Percentiles rank a stretch among this genome's conserved stretches.
Evolutionary conservation across 2,888 invertebrate genomes (phyloP).

Genomic region (Leptura quadrifasciata): DNA sequence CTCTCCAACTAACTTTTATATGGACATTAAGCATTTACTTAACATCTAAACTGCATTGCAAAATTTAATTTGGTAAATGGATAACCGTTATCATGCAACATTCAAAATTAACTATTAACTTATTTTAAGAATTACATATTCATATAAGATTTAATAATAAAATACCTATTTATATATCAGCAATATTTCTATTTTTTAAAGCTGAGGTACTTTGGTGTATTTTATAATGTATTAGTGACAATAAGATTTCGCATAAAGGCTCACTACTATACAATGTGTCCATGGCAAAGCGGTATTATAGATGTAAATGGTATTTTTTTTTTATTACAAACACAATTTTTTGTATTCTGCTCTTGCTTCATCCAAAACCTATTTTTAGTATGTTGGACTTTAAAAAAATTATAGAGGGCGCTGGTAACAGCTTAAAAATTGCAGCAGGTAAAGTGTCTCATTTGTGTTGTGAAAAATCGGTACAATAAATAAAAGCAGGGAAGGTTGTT

Average conservation of each 20-base stretch:
- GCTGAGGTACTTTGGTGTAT: background rate
- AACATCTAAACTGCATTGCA: conserved; percentile 57
- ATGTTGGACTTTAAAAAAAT: too few species aligned
- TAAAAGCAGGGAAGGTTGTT: too few species aligned
- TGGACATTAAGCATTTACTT: conserved; percentile 61
- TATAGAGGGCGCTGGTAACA: too few species aligned
- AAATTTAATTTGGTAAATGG: conserved; percentile 57
- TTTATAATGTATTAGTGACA: background rate
- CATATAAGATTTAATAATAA: conserved; percentile 46
- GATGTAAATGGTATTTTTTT: too few species aligned
- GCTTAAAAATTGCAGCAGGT: too few species aligned
- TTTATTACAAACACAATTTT: too few species aligned
- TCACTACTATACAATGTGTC: too few species aligned
- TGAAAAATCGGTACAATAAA: too few species aligned
- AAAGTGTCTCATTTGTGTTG: too few species aligned
- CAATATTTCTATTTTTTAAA: conserved; percentile 7
- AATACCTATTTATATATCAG: conserved; percentile 40
- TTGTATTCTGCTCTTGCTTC: too few species aligned
- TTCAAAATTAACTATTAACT: conserved; percentile 52
- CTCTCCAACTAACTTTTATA: conserved; percentile 62
- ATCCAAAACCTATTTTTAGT: too few species aligned
- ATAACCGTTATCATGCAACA: conserved; percentile 46
- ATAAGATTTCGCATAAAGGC: background rate
- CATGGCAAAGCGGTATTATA: too few species aligned
- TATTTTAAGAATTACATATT: conserved; percentile 50